These are phyloP conservation scores for Artibeus lituratus DNA, from an alignment of 2,797 vertebrate genomes.

Conservation along the genomic window DNA sequence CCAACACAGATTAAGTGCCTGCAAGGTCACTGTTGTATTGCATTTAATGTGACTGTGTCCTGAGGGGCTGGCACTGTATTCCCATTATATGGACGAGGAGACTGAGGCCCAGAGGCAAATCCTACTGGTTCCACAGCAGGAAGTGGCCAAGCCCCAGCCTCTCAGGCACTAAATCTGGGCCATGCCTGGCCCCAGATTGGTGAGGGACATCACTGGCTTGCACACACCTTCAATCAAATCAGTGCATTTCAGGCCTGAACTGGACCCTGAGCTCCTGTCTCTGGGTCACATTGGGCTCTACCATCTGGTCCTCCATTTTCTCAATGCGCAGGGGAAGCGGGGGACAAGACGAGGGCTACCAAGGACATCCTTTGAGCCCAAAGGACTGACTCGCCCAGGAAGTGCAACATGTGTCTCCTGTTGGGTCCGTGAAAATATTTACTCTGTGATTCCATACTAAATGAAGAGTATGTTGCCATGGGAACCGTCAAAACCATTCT, in stretches of 20 bases:
- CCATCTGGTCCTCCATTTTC: neutral
- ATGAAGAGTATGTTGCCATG: neutral
- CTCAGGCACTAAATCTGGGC: neutral
- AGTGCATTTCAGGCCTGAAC: accelerated
- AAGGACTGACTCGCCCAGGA: neutral
- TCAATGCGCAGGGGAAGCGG: neutral
- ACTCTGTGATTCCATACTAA: neutral
- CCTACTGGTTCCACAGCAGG: neutral
- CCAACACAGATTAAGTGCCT: accelerated
- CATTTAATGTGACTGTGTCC: too few species aligned
- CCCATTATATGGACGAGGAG: neutral
- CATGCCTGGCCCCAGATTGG: neutral
- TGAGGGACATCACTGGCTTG: neutral
- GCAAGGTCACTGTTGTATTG: accelerated
- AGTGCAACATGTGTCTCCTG: neutral
- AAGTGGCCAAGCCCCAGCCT: neutral
- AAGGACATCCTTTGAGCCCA: neutral
- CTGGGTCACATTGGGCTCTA: accelerated
- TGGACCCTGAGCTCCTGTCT: neutral
- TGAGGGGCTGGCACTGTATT: neutral
- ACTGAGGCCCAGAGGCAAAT: neutral
- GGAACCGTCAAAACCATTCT: neutral
- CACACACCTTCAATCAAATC: accelerated
- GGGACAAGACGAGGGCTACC: accelerated
- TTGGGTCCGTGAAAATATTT: constrained; percentile 46